Percentiles rank a stretch among this genome's conserved stretches.
These are phyloP conservation scores for Epinephelus cyanopodus DNA, from an alignment of 2,113 vertebrate species.

Conservation along the genomic window DNA sequence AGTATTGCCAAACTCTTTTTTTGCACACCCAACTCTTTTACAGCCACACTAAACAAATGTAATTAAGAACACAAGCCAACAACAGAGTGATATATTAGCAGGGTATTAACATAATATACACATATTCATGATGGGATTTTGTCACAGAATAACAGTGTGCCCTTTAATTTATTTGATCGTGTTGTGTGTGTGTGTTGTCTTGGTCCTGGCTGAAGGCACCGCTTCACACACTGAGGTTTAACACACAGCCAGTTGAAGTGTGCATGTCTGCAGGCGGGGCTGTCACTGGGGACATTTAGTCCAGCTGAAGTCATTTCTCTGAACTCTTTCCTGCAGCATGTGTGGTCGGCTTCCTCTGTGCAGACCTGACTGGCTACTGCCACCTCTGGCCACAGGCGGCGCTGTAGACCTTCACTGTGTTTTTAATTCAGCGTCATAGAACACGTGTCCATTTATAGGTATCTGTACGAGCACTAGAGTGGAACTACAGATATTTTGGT, in stretches of 20 bases:
- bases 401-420: constrained; percentile 11
- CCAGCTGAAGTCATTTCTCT: constrained; percentile 40
- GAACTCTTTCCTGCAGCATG: constrained; percentile 30
- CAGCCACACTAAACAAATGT: constrained; percentile 14
- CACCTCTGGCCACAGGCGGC: constrained; percentile 38
- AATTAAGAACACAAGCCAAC: constrained; percentile 15
- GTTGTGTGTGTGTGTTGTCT: constrained; percentile 21
- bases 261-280: constrained; percentile 30
- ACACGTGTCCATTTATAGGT: constrained; percentile 7
- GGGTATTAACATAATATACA: constrained; percentile 12
- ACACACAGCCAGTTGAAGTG: constrained; percentile 29
- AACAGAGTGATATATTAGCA: neutral
- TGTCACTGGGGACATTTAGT: constrained; percentile 40
- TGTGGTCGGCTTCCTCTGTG: neutral
- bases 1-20: constrained; percentile 17
- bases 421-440: constrained; percentile 2
- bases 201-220: neutral
- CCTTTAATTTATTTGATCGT: constrained; percentile 15
- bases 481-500: constrained; percentile 33
- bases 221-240: constrained; percentile 7
- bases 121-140: constrained; percentile 8
- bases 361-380: neutral
- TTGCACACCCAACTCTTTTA: constrained; percentile 23
- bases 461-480: constrained; percentile 10
- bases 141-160: constrained; percentile 13